phyloP scores from a whole-genome alignment of 1,140 invertebrate species.

The Drosophila pachea region DNA sequence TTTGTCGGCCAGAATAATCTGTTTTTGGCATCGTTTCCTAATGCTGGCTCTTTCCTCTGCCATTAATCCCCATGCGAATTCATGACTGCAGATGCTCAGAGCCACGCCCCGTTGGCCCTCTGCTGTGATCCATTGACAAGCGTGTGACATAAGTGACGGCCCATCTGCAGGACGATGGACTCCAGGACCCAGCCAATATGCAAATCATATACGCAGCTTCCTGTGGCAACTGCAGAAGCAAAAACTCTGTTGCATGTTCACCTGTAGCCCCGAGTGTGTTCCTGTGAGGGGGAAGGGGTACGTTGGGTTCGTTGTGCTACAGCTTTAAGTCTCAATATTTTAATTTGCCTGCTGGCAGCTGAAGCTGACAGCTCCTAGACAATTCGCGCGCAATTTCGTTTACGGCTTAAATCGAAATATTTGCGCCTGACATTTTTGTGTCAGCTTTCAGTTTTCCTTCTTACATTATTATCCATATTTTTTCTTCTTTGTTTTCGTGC shows the following conservation, averaged over 20 bases:
- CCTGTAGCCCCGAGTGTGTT: constrained; percentile 50
- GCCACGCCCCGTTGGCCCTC: not conserved
- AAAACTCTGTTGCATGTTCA: constrained; percentile 46
- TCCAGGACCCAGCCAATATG: constrained; percentile 35
- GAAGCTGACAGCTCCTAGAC: constrained; percentile 49
- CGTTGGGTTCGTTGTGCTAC: constrained; percentile 19
- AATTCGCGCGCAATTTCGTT: constrained; percentile 63
- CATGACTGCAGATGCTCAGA: not conserved
- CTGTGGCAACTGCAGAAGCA: constrained; percentile 1
- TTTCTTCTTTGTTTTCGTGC: constrained; percentile 6
- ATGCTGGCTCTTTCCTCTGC: no score
- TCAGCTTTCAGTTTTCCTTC: constrained; percentile 32
- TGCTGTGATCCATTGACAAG: constrained; percentile 40
- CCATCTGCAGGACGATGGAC: not conserved
- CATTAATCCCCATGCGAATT: not conserved
- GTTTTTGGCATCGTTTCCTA: no score
- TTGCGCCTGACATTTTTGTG: constrained; percentile 56
- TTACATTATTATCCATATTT: constrained; percentile 13
- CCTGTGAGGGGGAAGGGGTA: constrained; percentile 6
- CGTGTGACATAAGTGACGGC: constrained; percentile 53
- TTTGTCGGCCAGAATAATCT: no score
- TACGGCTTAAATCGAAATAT: constrained; percentile 36
- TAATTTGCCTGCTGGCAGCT: constrained; percentile 60
- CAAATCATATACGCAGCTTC: constrained; percentile 55
- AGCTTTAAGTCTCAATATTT: constrained; percentile 59